Percentiles rank a stretch among this genome's conserved stretches.
Evolutionary conservation across 2,797 vertebrate species (phyloP).

Genomic region (Phataginus tetradactyla): DNA sequence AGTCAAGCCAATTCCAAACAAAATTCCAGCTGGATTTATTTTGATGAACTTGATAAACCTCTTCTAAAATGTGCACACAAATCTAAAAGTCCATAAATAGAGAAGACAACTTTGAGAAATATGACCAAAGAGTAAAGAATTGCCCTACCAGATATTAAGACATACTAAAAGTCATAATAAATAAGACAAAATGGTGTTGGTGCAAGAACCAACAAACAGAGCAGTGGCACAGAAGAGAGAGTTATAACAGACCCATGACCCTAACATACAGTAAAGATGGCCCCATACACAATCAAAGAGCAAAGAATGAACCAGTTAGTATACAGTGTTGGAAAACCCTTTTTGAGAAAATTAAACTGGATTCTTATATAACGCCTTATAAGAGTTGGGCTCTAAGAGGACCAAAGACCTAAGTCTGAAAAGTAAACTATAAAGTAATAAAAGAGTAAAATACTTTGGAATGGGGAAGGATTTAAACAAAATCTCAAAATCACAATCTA

Average conservation of each 20-base stretch:
- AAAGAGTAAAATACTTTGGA: neutral
- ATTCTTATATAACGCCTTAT: constrained; percentile 15
- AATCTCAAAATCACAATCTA: neutral
- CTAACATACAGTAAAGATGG: neutral
- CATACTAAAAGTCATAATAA: constrained; percentile 53
- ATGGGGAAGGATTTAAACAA: constrained; percentile 19
- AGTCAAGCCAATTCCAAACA: constrained; percentile 30
- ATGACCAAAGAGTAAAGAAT: constrained; percentile 7
- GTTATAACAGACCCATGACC: neutral
- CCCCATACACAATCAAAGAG: constrained; percentile 26
- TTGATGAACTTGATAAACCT: constrained; percentile 23
- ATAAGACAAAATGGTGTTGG: constrained; percentile 17
- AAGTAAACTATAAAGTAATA: constrained; percentile 11
- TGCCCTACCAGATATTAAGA: neutral
- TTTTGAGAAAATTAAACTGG: neutral
- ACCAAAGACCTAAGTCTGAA: neutral
- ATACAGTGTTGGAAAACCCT: neutral
- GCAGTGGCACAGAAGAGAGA: neutral
- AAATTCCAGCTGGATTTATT: constrained; percentile 23
- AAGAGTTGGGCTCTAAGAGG: neutral
- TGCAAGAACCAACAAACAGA: constrained; percentile 16
- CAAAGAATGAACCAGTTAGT: neutral
- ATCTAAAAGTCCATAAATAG: neutral
- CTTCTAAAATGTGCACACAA: constrained; percentile 2
- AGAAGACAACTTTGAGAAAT: neutral